Base-by-base conservation (phyloP, 1,140 invertebrate species). In the Anastatus disparis region DNA sequence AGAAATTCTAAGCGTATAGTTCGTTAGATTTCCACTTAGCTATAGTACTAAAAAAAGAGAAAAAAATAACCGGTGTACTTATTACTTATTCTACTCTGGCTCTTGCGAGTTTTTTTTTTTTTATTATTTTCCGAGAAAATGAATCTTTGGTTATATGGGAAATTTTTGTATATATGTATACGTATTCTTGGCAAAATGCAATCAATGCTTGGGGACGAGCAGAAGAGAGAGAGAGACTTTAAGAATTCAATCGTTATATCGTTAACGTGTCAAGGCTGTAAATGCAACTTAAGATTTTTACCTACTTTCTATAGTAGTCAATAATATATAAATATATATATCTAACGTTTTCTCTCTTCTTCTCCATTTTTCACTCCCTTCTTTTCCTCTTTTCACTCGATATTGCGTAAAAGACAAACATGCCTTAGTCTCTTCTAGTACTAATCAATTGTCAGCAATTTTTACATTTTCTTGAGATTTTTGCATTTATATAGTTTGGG, bases 261-360 rank as follows among this genome's bases (percentile, higher is more conserved):
- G 66, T 68, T 68, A 69, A 62, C 35, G 58, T 69, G 67, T 69
- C 67, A 69, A 69, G 67, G 56, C 53, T 62, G 52, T 46, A n/a
- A n/a, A n/a, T n/a, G n/a, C n/a, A n/a, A n/a, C 24, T 24, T n/a
- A 10, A n/a, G 26, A 55, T 59, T 68, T 50, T 59, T 59, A 48
- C 67, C 67, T 31, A 62, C 58, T 69, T 69, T 69, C 66, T 68
- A 65, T n/a, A n/a, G n/a, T n/a, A n/a, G n/a, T n/a, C n/a, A n/a
- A n/a, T n/a, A n/a, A n/a, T n/a, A n/a, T n/a, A n/a, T n/a, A n/a
- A n/a, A n/a, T n/a, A n/a, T n/a, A n/a, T n/a, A n/a, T n/a, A n/a
- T n/a, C n/a, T n/a, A n/a, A n/a, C n/a, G n/a, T n/a, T 63, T 48
- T 40, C 26, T 48, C 48, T 40, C 59, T n/a, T 40, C 53, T 63